Evolutionary conservation across 2,888 invertebrate genomes (phyloP).

Genomic region (Eubasilissa splendida): DNA sequence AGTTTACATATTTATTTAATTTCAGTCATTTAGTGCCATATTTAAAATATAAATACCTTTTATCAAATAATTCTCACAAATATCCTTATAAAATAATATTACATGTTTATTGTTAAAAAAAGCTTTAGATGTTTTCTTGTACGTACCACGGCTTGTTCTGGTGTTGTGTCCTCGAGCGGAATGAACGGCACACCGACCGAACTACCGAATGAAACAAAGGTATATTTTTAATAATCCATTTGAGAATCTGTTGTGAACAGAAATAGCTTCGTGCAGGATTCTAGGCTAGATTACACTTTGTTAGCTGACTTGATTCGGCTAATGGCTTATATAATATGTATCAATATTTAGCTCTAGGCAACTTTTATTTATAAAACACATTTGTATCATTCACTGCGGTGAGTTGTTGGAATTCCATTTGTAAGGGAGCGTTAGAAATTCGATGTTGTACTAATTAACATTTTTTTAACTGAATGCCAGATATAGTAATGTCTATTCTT

Average conservation of each 20-base stretch:
- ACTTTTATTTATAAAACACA: not conserved
- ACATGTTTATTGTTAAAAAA: constrained; percentile 35
- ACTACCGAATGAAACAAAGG: constrained; percentile 11
- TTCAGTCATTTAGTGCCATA: constrained; percentile 39
- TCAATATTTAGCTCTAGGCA: constrained; percentile 17
- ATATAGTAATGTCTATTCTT: not conserved
- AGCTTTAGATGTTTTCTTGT: constrained; percentile 37
- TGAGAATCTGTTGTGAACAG: not conserved
- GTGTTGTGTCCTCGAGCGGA: not conserved
- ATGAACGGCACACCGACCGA: not conserved
- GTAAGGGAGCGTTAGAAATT: constrained; percentile 4
- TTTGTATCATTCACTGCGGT: constrained; percentile 2
- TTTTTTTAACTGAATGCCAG: not conserved
- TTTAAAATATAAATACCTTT: constrained; percentile 23
- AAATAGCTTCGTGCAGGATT: constrained; percentile 1
- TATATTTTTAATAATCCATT: constrained; percentile 32
- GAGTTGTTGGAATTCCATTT: constrained; percentile 8
- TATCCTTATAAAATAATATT: constrained; percentile 26
- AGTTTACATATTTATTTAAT: constrained; percentile 19
- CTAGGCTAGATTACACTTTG: constrained; percentile 9
- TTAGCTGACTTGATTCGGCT: constrained; percentile 10
- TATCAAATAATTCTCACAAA: constrained; percentile 24
- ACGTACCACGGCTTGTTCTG: constrained; percentile 18
- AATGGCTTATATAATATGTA: not conserved
- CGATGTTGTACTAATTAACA: constrained; percentile 6